Conservation (phyloP, 2,113 vertebrate species). For the Conger conger region DNA sequence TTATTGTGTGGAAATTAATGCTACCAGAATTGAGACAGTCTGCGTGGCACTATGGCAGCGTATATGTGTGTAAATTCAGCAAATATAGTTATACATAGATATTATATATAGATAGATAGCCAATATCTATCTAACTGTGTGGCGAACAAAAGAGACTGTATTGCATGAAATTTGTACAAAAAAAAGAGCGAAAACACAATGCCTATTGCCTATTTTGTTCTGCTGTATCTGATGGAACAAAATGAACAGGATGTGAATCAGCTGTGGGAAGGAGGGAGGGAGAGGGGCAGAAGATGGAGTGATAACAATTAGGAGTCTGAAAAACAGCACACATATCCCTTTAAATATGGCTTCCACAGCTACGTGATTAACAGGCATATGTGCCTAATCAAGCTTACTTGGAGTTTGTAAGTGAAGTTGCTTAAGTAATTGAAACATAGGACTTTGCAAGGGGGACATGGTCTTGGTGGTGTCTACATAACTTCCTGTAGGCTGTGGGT, state of each 20-base stretch:
- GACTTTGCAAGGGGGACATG: not conserved
- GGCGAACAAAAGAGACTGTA: slow-evolving; percentile 3
- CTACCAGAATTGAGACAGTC: not conserved
- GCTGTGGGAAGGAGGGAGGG: not conserved
- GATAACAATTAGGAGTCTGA: too few relatives aligned
- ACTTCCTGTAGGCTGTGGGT: not conserved
- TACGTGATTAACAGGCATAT: too few relatives aligned
- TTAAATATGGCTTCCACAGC: too few relatives aligned
- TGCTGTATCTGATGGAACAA: not conserved
- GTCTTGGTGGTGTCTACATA: not conserved
- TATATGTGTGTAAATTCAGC: not conserved
- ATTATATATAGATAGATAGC: not conserved
- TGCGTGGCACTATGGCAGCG: not conserved
- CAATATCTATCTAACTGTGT: slow-evolving; percentile 3
- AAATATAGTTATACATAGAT: not conserved
- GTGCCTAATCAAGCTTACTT: too few relatives aligned
- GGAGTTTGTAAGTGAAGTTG: too few relatives aligned
- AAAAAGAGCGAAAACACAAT: not conserved
- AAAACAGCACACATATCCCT: too few relatives aligned
- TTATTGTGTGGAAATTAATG: not conserved
- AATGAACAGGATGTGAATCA: not conserved
- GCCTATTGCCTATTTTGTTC: not conserved
- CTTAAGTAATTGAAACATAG: too few relatives aligned
- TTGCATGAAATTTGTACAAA: slow-evolving; percentile 18
- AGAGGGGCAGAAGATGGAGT: not conserved